A percentile compares a stretch with the other conserved stretches of the same genome.
These are phyloP conservation scores for Catocala nupta DNA, from an alignment of 2,888 invertebrate species.

Conservation along the genomic window DNA sequence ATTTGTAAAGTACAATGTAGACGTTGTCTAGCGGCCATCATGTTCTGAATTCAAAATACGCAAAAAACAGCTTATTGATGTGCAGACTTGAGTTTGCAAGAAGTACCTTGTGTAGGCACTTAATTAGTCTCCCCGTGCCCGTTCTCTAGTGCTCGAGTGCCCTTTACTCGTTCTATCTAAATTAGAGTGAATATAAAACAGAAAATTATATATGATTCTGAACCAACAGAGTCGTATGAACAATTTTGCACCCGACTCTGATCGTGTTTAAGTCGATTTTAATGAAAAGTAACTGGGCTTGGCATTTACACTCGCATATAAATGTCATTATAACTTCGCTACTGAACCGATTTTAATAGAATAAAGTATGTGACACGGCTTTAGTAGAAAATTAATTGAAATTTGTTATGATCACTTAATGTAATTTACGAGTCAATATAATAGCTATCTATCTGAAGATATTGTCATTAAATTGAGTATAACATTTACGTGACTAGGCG, in stretches of 20 bases:
- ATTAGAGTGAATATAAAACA: constrained; percentile 37
- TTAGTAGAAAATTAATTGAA: constrained; percentile 22
- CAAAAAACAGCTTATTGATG: neutral
- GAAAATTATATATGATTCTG: constrained; percentile 34
- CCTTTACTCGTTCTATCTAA: constrained; percentile 33
- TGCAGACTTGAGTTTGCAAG: no score
- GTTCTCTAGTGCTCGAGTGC: constrained; percentile 16
- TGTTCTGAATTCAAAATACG: constrained; percentile 8
- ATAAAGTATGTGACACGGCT: constrained; percentile 29
- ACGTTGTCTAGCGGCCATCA: constrained; percentile 12
- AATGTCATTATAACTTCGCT: constrained; percentile 44
- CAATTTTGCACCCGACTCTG: constrained; percentile 32
- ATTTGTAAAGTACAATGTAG: constrained; percentile 18
- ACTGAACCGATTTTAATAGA: constrained; percentile 33
- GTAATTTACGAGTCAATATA: constrained; percentile 19
- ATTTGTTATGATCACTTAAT: constrained; percentile 26
- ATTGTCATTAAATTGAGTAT: no score
- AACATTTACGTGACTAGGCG: no score
- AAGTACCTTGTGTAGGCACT: constrained; percentile 2
- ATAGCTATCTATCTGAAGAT: no score
- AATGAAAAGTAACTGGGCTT: constrained; percentile 45
- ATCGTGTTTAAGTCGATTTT: constrained; percentile 37
- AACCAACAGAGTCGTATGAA: constrained; percentile 27
- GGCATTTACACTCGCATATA: constrained; percentile 28
- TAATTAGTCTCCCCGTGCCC: constrained; percentile 24